Evolutionary conservation across 2,797 vertebrate genomes (phyloP).

Genomic region (Acrossocheilus fasciatus): DNA sequence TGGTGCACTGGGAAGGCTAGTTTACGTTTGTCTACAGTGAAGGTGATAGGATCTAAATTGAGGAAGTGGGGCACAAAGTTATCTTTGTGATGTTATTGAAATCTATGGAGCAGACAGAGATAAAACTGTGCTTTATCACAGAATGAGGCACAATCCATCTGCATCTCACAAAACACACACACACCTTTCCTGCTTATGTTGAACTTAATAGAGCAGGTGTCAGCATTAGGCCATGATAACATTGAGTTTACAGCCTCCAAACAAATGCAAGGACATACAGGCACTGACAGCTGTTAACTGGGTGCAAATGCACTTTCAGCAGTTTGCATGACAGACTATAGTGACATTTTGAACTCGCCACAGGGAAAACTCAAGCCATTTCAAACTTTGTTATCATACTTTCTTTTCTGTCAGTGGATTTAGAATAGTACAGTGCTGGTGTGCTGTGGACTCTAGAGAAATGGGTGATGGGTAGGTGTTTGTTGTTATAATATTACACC

Average conservation of each 20-base stretch:
- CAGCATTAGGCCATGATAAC: conserved; percentile 25
- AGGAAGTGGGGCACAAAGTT: conserved; percentile 48
- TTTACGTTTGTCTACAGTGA: conserved; percentile 25
- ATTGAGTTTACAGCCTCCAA: conserved; percentile 12
- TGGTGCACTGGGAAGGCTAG: conserved; percentile 17
- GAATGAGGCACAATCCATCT: conserved; percentile 14
- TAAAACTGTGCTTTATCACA: conserved; percentile 32
- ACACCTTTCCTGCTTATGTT: conserved; percentile 3
- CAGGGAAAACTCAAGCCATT: conserved; percentile 24
- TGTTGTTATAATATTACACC: conserved; percentile 7
- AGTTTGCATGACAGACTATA: conserved; percentile 5
- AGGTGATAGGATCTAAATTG: conserved; percentile 52
- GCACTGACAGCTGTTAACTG: conserved; percentile 10
- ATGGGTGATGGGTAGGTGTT: neutral
- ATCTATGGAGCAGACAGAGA: conserved; percentile 20
- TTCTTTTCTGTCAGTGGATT: conserved; percentile 14
- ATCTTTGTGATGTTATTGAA: conserved; percentile 47
- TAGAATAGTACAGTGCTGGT: neutral
- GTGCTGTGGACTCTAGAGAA: neutral
- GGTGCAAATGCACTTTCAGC: conserved; percentile 23
- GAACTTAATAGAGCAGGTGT: neutral
- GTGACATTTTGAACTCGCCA: conserved; percentile 29
- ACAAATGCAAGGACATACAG: conserved; percentile 11
- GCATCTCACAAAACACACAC: conserved; percentile 1
- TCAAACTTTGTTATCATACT: conserved; percentile 22